Percentiles rank a stretch among this genome's conserved stretches.
Conservation (phyloP, 2,888 invertebrate species). For the Ochropacha duplaris region DNA sequence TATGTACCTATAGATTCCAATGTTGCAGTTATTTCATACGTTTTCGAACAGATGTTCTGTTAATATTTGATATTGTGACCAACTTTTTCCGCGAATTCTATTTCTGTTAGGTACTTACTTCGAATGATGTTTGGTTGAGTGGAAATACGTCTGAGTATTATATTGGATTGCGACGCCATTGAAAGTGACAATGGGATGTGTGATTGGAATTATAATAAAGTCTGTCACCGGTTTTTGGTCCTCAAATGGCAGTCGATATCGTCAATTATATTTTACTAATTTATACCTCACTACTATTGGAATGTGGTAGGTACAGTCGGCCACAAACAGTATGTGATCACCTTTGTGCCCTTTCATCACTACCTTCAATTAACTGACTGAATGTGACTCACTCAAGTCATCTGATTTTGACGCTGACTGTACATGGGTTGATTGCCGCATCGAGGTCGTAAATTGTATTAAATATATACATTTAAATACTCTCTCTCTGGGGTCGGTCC, state of each 20-base stretch:
- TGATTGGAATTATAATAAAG: conserved; percentile 47
- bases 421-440: too few relatives aligned
- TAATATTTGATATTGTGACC: not conserved
- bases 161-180: conserved; percentile 31
- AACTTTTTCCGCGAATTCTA: not conserved
- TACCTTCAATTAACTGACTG: too few relatives aligned
- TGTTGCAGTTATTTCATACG: not conserved
- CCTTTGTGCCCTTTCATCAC: too few relatives aligned
- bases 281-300: not conserved
- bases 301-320: too few relatives aligned
- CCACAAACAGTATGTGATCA: not conserved
- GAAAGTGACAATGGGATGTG: conserved; percentile 58
- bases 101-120: not conserved
- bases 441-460: too few relatives aligned
- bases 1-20: too few relatives aligned
- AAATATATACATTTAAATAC: too few relatives aligned
- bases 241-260: not conserved
- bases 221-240: not conserved
- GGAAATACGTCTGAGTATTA: not conserved
- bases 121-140: not conserved
- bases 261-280: not conserved
- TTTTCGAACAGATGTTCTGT: not conserved
- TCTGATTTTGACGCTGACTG: too few relatives aligned
- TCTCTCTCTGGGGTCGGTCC: too few relatives aligned
- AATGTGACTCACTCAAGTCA: too few relatives aligned